These are phyloP conservation scores for Tauraco hartlaubi DNA, from an alignment of 2,797 vertebrate genomes.

Conservation along the genomic window DNA sequence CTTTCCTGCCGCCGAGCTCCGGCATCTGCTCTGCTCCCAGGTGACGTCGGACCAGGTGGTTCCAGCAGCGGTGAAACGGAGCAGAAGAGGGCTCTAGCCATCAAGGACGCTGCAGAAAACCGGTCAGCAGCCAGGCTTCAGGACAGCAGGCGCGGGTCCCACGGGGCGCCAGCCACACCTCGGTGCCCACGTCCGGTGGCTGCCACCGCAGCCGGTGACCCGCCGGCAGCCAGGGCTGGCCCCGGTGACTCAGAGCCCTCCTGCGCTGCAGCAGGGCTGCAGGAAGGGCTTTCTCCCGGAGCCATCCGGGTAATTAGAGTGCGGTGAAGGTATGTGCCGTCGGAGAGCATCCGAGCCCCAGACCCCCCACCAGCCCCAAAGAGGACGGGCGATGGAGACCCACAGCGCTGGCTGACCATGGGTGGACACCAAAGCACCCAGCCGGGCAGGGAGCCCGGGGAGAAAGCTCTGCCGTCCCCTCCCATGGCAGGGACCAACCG, in stretches of 20 bases:
- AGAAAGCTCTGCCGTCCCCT: neutral
- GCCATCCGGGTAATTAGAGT: neutral
- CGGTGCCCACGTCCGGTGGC: rapidly evolving
- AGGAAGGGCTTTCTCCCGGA: neutral
- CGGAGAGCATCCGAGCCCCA: neutral
- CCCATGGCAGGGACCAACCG: neutral
- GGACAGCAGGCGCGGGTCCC: neutral
- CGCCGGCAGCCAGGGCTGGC: neutral
- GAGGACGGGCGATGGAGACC: neutral
- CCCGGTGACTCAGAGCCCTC: neutral
- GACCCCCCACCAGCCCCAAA: neutral
- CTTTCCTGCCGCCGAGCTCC: rapidly evolving
- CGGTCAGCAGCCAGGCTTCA: neutral
- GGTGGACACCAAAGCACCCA: neutral
- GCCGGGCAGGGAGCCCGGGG: rapidly evolving
- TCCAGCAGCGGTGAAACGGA: neutral
- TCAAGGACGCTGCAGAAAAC: neutral
- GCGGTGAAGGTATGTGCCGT: rapidly evolving
- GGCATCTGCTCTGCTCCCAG: neutral
- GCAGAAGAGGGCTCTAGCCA: neutral
- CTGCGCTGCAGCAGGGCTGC: neutral
- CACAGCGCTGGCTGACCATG: rapidly evolving
- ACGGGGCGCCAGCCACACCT: neutral
- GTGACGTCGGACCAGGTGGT: neutral
- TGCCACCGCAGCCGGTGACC: neutral